Percentiles rank a stretch among this genome's conserved stretches.
These are phyloP conservation scores for Helostoma temminkii DNA, from an alignment of 2,797 vertebrate genomes.

Conservation along the genomic window DNA sequence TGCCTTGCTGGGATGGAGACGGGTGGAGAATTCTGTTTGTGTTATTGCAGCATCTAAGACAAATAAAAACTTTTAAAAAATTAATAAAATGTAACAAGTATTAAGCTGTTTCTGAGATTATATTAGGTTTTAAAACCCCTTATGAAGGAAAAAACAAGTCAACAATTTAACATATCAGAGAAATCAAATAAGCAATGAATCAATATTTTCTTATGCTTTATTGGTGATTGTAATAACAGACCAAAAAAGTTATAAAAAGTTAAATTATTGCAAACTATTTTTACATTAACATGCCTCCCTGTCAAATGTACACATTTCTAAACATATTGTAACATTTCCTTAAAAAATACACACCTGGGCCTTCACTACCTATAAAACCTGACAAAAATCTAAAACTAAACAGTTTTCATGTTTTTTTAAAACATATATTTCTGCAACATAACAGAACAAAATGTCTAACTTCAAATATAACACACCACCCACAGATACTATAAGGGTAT, in stretches of 20 bases:
- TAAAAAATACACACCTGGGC: conserved; percentile 5
- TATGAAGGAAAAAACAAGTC: background rate
- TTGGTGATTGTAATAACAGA: background rate
- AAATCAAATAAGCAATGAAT: background rate
- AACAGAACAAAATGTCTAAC: background rate
- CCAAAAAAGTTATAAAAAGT: conserved; percentile 1
- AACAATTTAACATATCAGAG: background rate
- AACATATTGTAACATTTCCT: background rate
- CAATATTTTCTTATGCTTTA: background rate
- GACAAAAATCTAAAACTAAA: conserved; percentile 11
- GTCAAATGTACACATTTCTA: background rate
- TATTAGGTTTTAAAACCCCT: background rate
- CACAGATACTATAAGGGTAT: too few relatives aligned
- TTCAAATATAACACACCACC: conserved; percentile 6
- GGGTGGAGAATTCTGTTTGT: too few relatives aligned
- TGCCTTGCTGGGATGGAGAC: too few relatives aligned
- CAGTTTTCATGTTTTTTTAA: background rate
- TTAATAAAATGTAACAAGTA: background rate
- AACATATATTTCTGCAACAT: background rate
- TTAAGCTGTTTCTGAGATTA: background rate
- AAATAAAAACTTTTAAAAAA: too few relatives aligned
- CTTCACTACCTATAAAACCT: background rate
- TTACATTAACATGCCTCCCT: background rate
- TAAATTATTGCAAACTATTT: conserved; percentile 1
- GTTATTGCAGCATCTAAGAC: too few relatives aligned